Evolutionary conservation across 2,888 invertebrate species (phyloP).

Genomic region (Calameuta idolon): DNA sequence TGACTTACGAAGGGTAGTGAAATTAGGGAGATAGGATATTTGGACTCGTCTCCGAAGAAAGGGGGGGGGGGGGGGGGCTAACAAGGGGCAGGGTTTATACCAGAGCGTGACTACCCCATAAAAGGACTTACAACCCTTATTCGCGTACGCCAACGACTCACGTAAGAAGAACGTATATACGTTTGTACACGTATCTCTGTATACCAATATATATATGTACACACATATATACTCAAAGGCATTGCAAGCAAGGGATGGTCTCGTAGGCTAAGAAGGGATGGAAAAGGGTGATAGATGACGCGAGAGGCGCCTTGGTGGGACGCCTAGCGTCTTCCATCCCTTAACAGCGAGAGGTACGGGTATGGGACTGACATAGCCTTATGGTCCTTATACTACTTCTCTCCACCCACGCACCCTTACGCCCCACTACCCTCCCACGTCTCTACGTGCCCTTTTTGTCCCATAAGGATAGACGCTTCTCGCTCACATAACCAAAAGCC

Average conservation of each 20-base stretch:
- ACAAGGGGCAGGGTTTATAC: background rate
- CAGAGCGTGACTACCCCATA: too few relatives aligned
- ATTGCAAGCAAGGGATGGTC: background rate
- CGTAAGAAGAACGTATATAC: background rate
- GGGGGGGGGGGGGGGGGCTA: too few relatives aligned
- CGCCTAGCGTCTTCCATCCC: slow-evolving; percentile 46
- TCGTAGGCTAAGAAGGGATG: slow-evolving; percentile 18
- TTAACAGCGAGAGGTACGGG: slow-evolving; percentile 24
- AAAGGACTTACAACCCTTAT: background rate
- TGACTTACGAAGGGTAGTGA: background rate
- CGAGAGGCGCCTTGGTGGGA: slow-evolving; percentile 47
- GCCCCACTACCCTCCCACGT: background rate
- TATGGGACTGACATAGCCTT: too few relatives aligned
- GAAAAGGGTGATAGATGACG: slow-evolving; percentile 47
- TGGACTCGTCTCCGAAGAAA: background rate
- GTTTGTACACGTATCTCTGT: too few relatives aligned
- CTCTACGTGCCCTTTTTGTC: slow-evolving; percentile 6
- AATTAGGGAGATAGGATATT: background rate
- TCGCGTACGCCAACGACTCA: background rate
- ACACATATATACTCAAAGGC: too few relatives aligned
- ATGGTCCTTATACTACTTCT: too few relatives aligned
- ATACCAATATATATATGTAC: too few relatives aligned
- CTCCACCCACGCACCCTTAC: slow-evolving; percentile 10
- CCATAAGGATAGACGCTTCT: slow-evolving; percentile 15
- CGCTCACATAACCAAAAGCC: slow-evolving; percentile 26